Conservation (phyloP, 1,140 invertebrate genomes). For the Caenorhabditis remanei region DNA sequence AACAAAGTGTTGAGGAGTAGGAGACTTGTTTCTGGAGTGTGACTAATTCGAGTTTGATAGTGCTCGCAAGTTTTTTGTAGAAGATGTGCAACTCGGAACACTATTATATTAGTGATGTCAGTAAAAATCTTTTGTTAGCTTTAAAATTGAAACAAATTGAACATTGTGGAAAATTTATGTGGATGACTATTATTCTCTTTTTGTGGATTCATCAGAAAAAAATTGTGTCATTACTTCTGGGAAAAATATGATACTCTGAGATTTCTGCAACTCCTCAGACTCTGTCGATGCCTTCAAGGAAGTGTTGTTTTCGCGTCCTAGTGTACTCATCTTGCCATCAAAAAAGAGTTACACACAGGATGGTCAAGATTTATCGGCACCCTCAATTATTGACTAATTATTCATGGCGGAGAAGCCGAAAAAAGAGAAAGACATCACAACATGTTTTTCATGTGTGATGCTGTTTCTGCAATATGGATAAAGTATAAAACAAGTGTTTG, state of each 20-base stretch:
- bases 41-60: conserved; percentile 38
- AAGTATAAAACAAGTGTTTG: conserved; percentile 19
- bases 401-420: not conserved
- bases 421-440: conserved; percentile 7
- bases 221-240: no score
- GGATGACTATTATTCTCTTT: no score
- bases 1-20: conserved; percentile 10
- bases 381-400: conserved; percentile 48
- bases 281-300: not conserved
- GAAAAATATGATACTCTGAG: no score
- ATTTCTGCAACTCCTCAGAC: no score
- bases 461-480: conserved; percentile 12
- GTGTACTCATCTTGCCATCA: not conserved
- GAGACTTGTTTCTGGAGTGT: conserved; percentile 29
- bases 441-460: conserved; percentile 5
- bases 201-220: no score
- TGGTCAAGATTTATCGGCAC: conserved; percentile 15
- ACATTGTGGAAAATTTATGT: no score
- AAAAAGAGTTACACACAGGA: not conserved
- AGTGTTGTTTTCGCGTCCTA: not conserved
- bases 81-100: no score
- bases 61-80: not conserved
- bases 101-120: no score
- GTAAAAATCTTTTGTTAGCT: no score
- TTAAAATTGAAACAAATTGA: no score